phyloP scores from a whole-genome alignment of 2,797 vertebrate species.

The Ctenochaetus hawaiiensis region DNA sequence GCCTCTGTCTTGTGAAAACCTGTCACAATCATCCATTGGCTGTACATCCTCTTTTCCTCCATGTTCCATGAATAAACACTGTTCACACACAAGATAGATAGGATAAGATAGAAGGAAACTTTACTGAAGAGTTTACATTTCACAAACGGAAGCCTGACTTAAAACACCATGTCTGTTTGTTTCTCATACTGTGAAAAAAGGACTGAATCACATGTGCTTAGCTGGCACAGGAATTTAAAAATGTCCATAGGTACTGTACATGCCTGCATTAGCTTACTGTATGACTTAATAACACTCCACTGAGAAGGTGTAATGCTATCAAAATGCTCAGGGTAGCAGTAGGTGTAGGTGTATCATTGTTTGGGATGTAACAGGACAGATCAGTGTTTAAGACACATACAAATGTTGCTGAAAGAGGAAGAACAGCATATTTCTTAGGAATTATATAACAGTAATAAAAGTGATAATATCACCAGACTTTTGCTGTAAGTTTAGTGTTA shows the following conservation, averaged over 20 bases:
- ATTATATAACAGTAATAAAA: background rate
- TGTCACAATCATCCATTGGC: constrained; percentile 16
- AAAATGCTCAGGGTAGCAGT: background rate
- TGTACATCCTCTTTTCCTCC: background rate
- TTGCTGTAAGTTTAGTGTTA: too few relatives aligned
- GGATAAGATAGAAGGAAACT: too few relatives aligned
- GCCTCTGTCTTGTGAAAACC: constrained; percentile 13
- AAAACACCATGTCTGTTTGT: background rate
- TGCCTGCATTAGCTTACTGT: background rate
- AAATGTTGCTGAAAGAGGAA: background rate
- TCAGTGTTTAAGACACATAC: too few relatives aligned
- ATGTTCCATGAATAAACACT: background rate
- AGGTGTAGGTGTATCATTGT: background rate
- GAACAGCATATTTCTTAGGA: background rate
- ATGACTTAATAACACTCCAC: background rate
- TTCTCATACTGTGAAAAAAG: background rate
- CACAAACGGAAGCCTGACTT: background rate
- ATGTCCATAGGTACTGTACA: background rate
- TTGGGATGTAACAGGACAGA: too few relatives aligned
- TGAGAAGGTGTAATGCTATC: background rate
- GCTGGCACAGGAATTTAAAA: background rate
- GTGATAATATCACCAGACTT: too few relatives aligned
- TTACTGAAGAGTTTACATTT: background rate
- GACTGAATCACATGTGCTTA: background rate
- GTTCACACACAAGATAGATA: background rate